Percentiles rank a stretch among this genome's conserved stretches.
These are phyloP conservation scores for Exephanes ischioxanthus DNA, from an alignment of 2,888 invertebrate genomes.

Conservation along the genomic window DNA sequence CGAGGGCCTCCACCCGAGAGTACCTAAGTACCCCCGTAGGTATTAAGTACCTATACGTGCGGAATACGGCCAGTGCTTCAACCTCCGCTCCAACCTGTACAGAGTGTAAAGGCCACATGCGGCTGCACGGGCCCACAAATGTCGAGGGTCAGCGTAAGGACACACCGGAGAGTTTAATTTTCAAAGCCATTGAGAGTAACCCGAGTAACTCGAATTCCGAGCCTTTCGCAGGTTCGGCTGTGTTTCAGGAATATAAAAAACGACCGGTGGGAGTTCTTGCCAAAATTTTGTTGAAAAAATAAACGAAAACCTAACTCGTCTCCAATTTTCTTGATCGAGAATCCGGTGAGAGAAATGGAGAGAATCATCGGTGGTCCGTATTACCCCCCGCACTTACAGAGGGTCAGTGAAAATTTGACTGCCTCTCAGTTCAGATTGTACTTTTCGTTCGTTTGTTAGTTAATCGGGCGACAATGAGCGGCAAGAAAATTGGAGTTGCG, in stretches of 20 bases:
- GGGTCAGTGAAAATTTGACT: background rate
- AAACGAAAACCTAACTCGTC: background rate
- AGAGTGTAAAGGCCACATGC: constrained; percentile 26
- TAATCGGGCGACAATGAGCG: too few relatives aligned
- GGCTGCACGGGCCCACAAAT: constrained; percentile 31
- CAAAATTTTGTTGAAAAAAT: too few relatives aligned
- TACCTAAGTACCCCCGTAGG: constrained; percentile 49
- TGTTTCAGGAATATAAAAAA: too few relatives aligned
- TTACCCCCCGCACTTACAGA: background rate
- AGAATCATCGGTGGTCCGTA: background rate
- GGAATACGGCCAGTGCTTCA: constrained; percentile 8
- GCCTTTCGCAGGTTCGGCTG: background rate
- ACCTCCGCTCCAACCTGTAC: background rate
- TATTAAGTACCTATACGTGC: constrained; percentile 45
- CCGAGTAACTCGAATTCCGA: background rate
- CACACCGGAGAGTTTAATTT: background rate
- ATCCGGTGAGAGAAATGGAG: background rate
- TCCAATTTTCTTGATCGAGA: background rate
- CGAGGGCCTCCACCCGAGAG: constrained; percentile 50
- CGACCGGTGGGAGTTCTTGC: too few relatives aligned
- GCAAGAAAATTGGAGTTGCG: too few relatives aligned
- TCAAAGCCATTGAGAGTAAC: background rate
- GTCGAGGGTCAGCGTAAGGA: constrained; percentile 32
- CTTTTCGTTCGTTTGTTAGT: background rate
- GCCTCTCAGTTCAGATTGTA: background rate